phyloP scores from a whole-genome alignment of 2,113 vertebrate species.

The Mormyrus iriodes region DNA sequence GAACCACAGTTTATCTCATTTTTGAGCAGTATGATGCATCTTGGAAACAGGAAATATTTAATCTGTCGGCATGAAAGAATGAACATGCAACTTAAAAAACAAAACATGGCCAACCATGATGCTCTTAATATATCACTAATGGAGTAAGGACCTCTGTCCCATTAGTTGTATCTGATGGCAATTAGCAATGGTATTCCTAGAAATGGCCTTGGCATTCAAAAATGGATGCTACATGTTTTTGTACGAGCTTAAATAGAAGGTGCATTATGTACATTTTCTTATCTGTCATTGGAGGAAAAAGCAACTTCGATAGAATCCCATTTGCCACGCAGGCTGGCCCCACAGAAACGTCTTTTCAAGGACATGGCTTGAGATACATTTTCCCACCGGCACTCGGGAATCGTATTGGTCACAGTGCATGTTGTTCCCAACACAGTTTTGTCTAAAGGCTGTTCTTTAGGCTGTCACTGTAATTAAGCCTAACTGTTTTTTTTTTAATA shows the following conservation, averaged over 20 bases:
- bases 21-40: neutral
- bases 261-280: constrained; percentile 9
- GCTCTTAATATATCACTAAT: neutral
- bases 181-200: neutral
- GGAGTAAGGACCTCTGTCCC: neutral
- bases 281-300: constrained; percentile 1
- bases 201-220: neutral
- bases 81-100: neutral
- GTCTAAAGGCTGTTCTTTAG: neutral
- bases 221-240: neutral
- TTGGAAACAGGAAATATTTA: neutral
- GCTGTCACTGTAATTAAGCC: neutral
- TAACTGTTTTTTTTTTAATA: neutral
- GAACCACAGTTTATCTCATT: neutral
- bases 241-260: neutral
- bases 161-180: neutral
- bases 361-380: neutral
- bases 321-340: neutral
- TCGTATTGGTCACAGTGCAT: constrained; percentile 15
- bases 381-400: neutral
- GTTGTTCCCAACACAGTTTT: neutral
- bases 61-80: neutral
- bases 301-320: constrained; percentile 11
- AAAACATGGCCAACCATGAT: neutral
- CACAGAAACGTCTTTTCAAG: constrained; percentile 16